Base-by-base conservation (phyloP, 23 tunicate genomes). In the Phallusia fumigata region DNA sequence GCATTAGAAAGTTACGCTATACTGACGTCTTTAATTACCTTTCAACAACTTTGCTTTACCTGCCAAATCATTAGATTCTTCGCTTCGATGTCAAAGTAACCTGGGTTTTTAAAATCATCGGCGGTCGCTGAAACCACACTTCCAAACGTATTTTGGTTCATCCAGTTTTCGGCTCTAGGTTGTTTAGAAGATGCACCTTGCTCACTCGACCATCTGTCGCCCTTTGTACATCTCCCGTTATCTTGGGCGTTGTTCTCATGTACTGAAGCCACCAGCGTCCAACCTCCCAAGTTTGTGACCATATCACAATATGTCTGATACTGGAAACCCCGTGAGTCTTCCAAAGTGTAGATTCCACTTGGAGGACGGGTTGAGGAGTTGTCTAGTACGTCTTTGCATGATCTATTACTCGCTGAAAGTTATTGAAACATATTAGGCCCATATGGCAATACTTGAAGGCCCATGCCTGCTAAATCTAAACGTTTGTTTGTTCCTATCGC, bases 31-130 rank as follows among this genome's bases (percentile, higher is more conserved):
- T 40, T n/a, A n/a, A n/a, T n/a, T n/a, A n/a, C n/a, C n/a, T n/a
- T n/a, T n/a, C n/a, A 40, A 6, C 26, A 58, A 1, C 28, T 6
- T 58, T 1, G 5, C 28, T n/a, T n/a, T 6, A 58, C 69, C 28
- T 94, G 94, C 98, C 98, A 94, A 18, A 94, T 76, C 98, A 94
- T 94, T 5, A 94, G 82, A 80, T 94, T 87, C 8, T 84, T 49
- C 11, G 90, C 90, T 18, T 73, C 52, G 1, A 91, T 51, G 28
- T 91, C 83, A 73, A 86, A 86, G 76, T 86, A 91, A 73, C 85
- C 97, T 0, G 80, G 51, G 52, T 64, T 84, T 75, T 92, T 92
- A 77, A 87, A 92, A 77, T 92, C 97, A 18, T 87, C 88, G 72
- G 83, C 80, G 13, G 69, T 58, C 13, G 69, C 69, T 3, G 69